Conservation (phyloP, 1,140 invertebrate species). For the Drosophila pseudoobscura region DNA sequence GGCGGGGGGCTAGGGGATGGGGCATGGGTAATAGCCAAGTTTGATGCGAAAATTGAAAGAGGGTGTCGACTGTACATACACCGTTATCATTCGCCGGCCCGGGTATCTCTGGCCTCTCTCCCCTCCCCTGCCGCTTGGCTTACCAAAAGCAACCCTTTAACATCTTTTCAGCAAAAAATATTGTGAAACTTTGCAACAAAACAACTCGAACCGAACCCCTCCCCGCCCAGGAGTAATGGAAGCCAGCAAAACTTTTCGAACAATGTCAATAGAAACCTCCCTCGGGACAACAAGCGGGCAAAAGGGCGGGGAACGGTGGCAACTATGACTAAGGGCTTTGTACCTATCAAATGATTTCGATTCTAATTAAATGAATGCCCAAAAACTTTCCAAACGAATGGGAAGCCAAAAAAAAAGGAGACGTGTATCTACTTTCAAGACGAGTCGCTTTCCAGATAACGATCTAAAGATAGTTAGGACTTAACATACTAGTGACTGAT, state of each 20-base stretch:
- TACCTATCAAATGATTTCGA: constrained; percentile 55
- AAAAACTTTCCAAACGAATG: constrained; percentile 20
- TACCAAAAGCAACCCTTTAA: constrained; percentile 38
- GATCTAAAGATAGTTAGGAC: constrained; percentile 6
- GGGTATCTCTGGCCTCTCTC: not conserved
- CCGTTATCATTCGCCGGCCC: constrained; percentile 49
- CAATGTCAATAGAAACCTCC: constrained; percentile 52
- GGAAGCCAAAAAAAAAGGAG: not conserved
- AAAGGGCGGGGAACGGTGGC: constrained; percentile 28
- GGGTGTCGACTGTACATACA: constrained; percentile 51
- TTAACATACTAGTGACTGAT: too few relatives aligned
- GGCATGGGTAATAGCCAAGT: constrained; percentile 52
- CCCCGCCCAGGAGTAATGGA: too few relatives aligned
- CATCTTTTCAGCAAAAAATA: constrained; percentile 56
- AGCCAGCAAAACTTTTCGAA: constrained; percentile 33
- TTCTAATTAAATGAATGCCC: constrained; percentile 54
- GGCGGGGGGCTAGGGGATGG: constrained; percentile 2
- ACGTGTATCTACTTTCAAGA: constrained; percentile 6
- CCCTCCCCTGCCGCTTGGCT: not conserved
- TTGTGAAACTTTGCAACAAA: constrained; percentile 58
- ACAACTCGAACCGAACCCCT: constrained; percentile 28
- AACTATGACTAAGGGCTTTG: constrained; percentile 49
- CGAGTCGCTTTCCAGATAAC: constrained; percentile 3
- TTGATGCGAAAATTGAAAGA: constrained; percentile 56
- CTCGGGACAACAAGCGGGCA: not conserved